phyloP scores from a whole-genome alignment of 23 tunicate species.

The Ciona savignyi region DNA sequence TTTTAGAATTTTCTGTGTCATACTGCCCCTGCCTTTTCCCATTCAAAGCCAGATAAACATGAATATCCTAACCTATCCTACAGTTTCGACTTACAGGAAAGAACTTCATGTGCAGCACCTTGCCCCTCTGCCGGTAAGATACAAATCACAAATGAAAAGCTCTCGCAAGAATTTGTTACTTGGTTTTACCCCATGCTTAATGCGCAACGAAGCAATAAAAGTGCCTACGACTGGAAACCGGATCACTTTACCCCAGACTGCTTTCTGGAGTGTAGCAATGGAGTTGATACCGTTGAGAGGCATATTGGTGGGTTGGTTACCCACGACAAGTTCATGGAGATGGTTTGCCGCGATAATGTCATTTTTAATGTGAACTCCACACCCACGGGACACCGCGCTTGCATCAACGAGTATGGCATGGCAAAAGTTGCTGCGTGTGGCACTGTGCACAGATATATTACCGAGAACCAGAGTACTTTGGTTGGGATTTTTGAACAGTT shows the following conservation, averaged over 20 bases:
- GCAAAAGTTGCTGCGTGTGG: slow-evolving; percentile 59
- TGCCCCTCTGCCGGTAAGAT: background rate
- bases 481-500: slow-evolving; percentile 25
- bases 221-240: slow-evolving; percentile 1
- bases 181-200: slow-evolving; percentile 72
- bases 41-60: too few relatives aligned
- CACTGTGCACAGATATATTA: slow-evolving; percentile 16
- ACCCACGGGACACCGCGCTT: slow-evolving; percentile 35
- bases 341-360: slow-evolving; percentile 13
- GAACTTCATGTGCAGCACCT: too few relatives aligned
- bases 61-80: too few relatives aligned
- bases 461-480: background rate
- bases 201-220: background rate
- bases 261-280: background rate
- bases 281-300: background rate
- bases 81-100: too few relatives aligned
- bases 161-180: slow-evolving; percentile 23
- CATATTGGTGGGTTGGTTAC: slow-evolving; percentile 4
- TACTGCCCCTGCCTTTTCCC: too few relatives aligned
- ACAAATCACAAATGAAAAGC: slow-evolving; percentile 14
- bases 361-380: slow-evolving; percentile 45
- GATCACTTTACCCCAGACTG: slow-evolving; percentile 29
- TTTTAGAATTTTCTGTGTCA: too few relatives aligned
- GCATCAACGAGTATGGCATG: slow-evolving; percentile 31
- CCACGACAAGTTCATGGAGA: slow-evolving; percentile 14